Conservation (phyloP, 2,888 invertebrate species). For the Hemistola chrysoprasaria region DNA sequence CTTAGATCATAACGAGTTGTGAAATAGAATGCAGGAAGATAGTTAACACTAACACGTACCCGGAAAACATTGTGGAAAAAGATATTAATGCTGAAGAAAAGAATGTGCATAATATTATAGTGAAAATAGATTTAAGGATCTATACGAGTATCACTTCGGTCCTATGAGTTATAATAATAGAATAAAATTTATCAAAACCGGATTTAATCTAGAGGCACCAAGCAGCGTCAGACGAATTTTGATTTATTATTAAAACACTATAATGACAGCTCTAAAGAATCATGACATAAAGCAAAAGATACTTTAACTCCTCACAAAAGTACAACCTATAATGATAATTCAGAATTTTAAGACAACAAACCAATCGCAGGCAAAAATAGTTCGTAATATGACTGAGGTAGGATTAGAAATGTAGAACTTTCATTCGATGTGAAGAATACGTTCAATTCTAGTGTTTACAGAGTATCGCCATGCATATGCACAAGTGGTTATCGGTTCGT, state of each 20-base stretch:
- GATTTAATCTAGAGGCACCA: too few species aligned
- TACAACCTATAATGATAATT: constrained; percentile 20
- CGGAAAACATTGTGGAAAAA: constrained; percentile 1
- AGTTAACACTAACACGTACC: constrained; percentile 4
- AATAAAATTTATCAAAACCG: too few species aligned
- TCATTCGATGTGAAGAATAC: constrained; percentile 30
- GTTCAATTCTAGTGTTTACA: constrained; percentile 61
- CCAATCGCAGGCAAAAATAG: constrained; percentile 3
- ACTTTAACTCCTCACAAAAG: constrained; percentile 14
- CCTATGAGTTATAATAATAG: too few species aligned
- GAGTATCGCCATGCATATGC: constrained; percentile 71
- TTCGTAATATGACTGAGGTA: constrained; percentile 5
- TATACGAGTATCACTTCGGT: too few species aligned
- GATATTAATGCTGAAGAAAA: neutral
- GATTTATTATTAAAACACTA: neutral
- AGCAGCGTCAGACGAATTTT: too few species aligned
- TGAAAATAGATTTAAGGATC: too few species aligned
- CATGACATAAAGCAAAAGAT: constrained; percentile 13
- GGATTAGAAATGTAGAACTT: constrained; percentile 6
- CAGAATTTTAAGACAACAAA: constrained; percentile 13
- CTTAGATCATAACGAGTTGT: constrained; percentile 24
- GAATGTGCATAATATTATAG: too few species aligned
- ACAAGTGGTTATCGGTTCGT: constrained; percentile 72
- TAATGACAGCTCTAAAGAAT: constrained; percentile 20
- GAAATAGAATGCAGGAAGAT: constrained; percentile 17